A percentile compares a stretch with the other conserved stretches of the same genome.
Evolutionary conservation across 2,797 vertebrate species (phyloP).

Genomic region (Pseudochirops corinnae): DNA sequence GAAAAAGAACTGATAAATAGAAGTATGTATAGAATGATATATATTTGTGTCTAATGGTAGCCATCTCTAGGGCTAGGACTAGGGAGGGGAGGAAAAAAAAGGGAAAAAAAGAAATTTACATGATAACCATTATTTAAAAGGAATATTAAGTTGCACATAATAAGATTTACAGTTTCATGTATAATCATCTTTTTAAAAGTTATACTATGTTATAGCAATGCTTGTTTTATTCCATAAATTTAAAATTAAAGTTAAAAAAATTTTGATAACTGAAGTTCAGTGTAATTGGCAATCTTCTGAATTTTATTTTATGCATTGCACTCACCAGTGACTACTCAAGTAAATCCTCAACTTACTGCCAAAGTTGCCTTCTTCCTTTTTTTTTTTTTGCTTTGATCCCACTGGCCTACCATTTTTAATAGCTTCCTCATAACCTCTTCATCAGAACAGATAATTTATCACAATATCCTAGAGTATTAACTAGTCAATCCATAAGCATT

Average conservation of each 20-base stretch:
- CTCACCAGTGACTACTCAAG: constrained; percentile 29
- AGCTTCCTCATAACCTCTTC: neutral
- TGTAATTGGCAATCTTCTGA: neutral
- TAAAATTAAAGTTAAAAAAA: neutral
- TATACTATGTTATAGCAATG: neutral
- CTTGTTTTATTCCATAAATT: neutral
- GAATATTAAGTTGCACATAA: neutral
- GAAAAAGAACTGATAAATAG: neutral
- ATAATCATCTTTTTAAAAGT: neutral
- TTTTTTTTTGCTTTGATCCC: neutral
- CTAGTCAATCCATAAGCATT: neutral
- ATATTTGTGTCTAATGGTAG: neutral
- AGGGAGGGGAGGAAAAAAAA: neutral
- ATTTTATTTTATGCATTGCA: neutral
- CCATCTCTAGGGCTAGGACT: neutral
- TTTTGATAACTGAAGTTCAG: neutral
- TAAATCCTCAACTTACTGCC: neutral
- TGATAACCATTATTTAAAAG: neutral
- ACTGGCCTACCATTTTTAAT: neutral
- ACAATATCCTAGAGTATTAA: neutral
- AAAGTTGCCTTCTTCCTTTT: neutral
- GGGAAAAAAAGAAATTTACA: neutral
- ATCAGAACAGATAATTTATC: neutral
- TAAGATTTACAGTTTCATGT: neutral
- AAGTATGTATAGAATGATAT: neutral